These are phyloP conservation scores for Oreochromis grahami DNA, from an alignment of 2,797 vertebrate genomes.

Conservation along the genomic window DNA sequence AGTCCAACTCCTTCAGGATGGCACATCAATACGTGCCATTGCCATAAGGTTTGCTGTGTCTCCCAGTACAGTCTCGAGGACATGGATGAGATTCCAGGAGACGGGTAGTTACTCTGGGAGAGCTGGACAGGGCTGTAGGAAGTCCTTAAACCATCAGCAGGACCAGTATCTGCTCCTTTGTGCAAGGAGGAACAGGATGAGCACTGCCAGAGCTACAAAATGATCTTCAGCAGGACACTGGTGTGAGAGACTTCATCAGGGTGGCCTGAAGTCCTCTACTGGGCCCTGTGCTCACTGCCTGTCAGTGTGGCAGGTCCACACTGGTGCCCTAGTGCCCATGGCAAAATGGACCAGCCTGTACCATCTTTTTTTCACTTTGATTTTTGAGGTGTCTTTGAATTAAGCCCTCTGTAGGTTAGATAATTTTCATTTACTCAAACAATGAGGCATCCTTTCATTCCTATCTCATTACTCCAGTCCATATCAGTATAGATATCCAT, in stretches of 20 bases:
- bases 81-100: background rate
- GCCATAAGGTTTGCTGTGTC: background rate
- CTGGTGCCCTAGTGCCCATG: background rate
- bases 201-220: background rate
- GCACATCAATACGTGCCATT: background rate
- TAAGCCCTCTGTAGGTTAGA: background rate
- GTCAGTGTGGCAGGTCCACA: background rate
- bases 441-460: background rate
- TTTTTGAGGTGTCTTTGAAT: accelerated
- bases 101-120: background rate
- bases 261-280: background rate
- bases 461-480: background rate
- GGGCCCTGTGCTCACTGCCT: background rate
- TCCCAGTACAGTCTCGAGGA: too few species aligned
- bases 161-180: background rate
- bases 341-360: background rate
- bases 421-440: background rate
- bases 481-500: background rate
- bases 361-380: background rate
- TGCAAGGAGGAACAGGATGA: accelerated
- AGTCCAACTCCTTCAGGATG: background rate
- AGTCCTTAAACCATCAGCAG: background rate
- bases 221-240: background rate
- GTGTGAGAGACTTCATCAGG: background rate
- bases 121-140: background rate